Percentiles rank a stretch among this genome's conserved stretches.
Conservation (phyloP, 2,888 invertebrate genomes). For the Andrena marginata region DNA sequence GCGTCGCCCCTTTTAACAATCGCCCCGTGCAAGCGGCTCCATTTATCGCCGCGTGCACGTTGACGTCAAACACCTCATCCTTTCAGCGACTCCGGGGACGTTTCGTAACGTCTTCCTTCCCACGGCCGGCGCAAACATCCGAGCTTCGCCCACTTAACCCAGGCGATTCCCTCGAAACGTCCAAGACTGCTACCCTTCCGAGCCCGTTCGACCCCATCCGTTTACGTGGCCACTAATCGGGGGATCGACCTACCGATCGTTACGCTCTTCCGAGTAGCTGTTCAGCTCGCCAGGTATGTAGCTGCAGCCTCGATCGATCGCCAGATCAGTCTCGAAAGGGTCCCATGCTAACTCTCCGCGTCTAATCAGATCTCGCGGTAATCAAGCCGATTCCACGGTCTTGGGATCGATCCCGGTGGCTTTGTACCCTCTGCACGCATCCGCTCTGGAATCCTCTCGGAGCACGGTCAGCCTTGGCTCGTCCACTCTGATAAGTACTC, state of each 20-base stretch:
- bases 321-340: slow-evolving; percentile 15
- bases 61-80: slow-evolving; percentile 3
- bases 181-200: neutral
- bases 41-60: slow-evolving; percentile 1
- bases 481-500: neutral
- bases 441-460: slow-evolving; percentile 21
- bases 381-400: slow-evolving; percentile 42
- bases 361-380: slow-evolving; percentile 35
- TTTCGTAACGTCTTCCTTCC: slow-evolving; percentile 11
- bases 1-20: neutral
- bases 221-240: neutral
- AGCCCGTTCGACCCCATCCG: neutral
- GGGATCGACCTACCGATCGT: neutral
- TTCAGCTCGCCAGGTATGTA: neutral
- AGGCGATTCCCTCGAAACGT: neutral
- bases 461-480: slow-evolving; percentile 19
- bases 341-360: neutral
- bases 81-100: neutral
- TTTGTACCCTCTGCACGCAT: slow-evolving; percentile 23
- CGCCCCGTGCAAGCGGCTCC: neutral
- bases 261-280: neutral
- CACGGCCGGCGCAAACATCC: neutral
- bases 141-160: slow-evolving; percentile 2
- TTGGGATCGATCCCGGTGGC: slow-evolving; percentile 41
- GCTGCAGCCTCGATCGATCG: neutral